Percentiles rank a stretch among this genome's conserved stretches.
Conservation (phyloP, 2,888 invertebrate species). For the Pyrochroa serraticornis region DNA sequence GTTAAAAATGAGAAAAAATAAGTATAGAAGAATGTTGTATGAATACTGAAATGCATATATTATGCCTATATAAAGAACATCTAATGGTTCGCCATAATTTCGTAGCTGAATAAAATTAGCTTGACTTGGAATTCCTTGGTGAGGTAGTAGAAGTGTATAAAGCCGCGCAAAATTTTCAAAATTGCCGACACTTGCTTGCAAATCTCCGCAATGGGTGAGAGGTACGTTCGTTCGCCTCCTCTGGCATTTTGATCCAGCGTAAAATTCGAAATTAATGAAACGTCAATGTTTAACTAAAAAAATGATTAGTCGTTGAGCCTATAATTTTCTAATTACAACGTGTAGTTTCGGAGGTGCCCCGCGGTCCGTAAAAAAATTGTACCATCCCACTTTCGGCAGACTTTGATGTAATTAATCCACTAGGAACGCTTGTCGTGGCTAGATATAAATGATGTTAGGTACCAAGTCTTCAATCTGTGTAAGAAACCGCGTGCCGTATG, state of each 20-base stretch:
- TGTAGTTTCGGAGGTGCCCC: slow-evolving; percentile 14
- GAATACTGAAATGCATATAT: no score
- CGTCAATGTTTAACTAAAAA: slow-evolving; percentile 24
- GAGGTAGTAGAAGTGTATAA: no score
- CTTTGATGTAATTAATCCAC: slow-evolving; percentile 32
- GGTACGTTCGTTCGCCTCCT: no score
- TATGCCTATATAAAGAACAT: no score
- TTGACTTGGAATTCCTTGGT: no score
- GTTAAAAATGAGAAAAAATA: no score
- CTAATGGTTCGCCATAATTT: no score
- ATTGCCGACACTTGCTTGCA: no score
- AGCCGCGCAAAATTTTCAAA: no score
- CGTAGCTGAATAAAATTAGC: no score
- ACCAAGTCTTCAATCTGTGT: slow-evolving; percentile 18
- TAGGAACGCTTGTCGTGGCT: slow-evolving; percentile 17
- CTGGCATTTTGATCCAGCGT: neutral
- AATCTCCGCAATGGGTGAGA: no score
- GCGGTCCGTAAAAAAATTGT: slow-evolving; percentile 3
- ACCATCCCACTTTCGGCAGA: slow-evolving; percentile 32
- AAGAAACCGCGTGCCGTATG: slow-evolving; percentile 22
- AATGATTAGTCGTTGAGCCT: slow-evolving; percentile 25
- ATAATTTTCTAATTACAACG: slow-evolving; percentile 33
- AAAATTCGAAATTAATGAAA: slow-evolving; percentile 14
- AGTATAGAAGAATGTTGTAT: no score
- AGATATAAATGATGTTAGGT: slow-evolving; percentile 23